These are phyloP conservation scores for Probosciger aterrimus DNA, from an alignment of 2,113 vertebrate genomes.

Conservation along the genomic window DNA sequence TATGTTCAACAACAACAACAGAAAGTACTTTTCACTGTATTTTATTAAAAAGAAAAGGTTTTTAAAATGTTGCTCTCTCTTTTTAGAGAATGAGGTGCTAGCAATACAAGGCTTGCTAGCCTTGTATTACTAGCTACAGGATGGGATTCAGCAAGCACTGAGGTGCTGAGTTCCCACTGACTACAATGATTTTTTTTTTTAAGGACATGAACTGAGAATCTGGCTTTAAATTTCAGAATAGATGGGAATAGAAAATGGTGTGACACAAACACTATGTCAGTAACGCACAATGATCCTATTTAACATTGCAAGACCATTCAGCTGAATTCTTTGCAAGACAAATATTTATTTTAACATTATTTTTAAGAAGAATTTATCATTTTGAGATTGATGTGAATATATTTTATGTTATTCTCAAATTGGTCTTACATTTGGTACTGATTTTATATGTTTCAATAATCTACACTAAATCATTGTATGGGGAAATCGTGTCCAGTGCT, in stretches of 20 bases:
- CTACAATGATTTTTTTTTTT: not conserved
- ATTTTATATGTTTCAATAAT: not conserved
- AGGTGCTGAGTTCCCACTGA: not conserved
- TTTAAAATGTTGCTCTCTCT: not conserved
- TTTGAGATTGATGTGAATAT: not conserved
- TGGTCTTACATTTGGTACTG: not conserved
- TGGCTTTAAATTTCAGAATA: not conserved
- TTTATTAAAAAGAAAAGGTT: not conserved
- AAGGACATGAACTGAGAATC: not conserved
- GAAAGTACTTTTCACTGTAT: not conserved
- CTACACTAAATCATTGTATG: not conserved
- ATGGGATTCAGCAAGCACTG: not conserved
- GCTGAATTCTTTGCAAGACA: not conserved
- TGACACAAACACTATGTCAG: not conserved
- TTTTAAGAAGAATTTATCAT: not conserved
- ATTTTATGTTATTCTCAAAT: not conserved
- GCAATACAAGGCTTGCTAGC: not conserved
- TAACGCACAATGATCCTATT: not conserved
- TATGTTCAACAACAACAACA: not conserved
- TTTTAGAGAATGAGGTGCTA: not conserved
- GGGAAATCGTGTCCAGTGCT: not conserved
- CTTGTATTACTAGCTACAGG: too few relatives aligned
- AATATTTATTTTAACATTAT: not conserved
- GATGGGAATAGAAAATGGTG: not conserved
- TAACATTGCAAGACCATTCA: not conserved